Conservation (phyloP, 2,888 invertebrate species). For the Entomobrya multifasciata region DNA sequence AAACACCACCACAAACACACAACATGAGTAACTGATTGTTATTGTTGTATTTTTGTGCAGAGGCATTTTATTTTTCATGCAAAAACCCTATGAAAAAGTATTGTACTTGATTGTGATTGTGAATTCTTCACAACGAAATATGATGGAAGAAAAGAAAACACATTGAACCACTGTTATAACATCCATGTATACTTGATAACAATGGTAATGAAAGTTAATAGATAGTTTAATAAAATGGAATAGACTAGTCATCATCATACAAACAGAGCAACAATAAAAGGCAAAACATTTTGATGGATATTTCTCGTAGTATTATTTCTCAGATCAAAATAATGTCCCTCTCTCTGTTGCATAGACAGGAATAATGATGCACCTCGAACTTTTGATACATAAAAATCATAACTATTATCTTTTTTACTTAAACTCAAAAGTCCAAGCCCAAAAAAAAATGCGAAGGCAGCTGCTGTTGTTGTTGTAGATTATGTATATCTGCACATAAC, state of each 20-base stretch:
- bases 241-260: background rate
- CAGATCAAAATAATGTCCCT: slow-evolving; percentile 29
- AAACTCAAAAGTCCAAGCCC: too few relatives aligned
- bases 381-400: slow-evolving; percentile 37
- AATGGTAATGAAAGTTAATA: slow-evolving; percentile 37
- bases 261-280: background rate
- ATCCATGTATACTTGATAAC: slow-evolving; percentile 5
- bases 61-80: background rate
- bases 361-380: slow-evolving; percentile 44
- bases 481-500: background rate
- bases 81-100: background rate
- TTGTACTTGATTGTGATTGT: background rate
- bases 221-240: slow-evolving; percentile 29
- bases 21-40: slow-evolving; percentile 35
- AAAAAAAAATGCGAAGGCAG: background rate
- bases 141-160: slow-evolving; percentile 15
- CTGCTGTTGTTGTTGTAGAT: too few relatives aligned
- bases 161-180: background rate
- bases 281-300: background rate
- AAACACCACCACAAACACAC: background rate
- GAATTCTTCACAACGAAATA: background rate
- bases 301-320: slow-evolving; percentile 13
- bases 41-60: background rate
- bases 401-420: slow-evolving; percentile 20
- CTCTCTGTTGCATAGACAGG: too few relatives aligned